Conservation (phyloP, 64 coral and sea anemone genomes). For the Stichodactyla helianthus region DNA sequence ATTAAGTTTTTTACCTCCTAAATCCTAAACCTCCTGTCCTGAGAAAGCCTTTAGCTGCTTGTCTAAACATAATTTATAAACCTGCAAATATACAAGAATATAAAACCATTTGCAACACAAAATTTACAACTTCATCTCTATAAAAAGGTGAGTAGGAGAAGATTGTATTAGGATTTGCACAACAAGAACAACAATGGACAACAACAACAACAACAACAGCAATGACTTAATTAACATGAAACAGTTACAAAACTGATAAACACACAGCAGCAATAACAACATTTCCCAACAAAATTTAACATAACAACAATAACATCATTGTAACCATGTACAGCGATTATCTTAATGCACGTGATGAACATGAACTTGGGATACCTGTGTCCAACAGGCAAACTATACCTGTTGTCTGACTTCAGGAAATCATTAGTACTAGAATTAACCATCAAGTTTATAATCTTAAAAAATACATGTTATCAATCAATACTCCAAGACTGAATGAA, state of each 20-base stretch:
- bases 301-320: too few relatives aligned
- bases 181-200: not conserved
- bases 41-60: not conserved
- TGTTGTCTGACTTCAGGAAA: too few relatives aligned
- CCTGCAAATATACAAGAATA: not conserved
- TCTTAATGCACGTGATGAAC: too few relatives aligned
- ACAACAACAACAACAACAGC: not conserved
- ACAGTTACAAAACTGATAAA: too few relatives aligned
- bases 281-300: not conserved
- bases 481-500: too few relatives aligned
- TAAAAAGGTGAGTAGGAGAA: not conserved
- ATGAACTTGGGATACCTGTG: too few relatives aligned
- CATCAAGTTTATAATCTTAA: too few relatives aligned
- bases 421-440: too few relatives aligned
- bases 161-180: not conserved
- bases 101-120: not conserved
- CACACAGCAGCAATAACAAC: not conserved
- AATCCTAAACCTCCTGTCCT: not conserved
- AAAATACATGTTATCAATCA: too few relatives aligned
- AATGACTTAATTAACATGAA: too few relatives aligned
- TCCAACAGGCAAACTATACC: too few relatives aligned
- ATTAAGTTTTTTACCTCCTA: not conserved
- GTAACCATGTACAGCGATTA: too few relatives aligned
- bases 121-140: not conserved
- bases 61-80: constrained; percentile 3